Evolutionary conservation across 2,888 invertebrate genomes (phyloP).

Genomic region (Netelia inedita): DNA sequence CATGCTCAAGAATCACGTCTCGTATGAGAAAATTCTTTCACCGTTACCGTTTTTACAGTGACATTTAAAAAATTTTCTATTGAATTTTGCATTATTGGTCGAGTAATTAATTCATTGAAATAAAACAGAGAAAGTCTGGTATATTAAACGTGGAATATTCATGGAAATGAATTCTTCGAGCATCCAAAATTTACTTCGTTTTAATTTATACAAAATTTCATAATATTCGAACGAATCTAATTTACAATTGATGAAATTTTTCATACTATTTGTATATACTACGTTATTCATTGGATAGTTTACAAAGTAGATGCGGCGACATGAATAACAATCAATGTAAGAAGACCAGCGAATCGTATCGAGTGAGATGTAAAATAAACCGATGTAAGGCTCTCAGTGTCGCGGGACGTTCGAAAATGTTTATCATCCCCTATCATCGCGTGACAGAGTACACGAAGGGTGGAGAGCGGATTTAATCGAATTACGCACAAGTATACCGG

Average conservation of each 20-base stretch:
- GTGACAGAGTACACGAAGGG: slow-evolving; percentile 64
- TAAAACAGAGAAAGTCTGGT: too few species aligned
- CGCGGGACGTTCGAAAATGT: background rate
- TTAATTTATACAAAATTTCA: too few species aligned
- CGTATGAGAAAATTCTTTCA: slow-evolving; percentile 1
- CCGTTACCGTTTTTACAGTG: slow-evolving; percentile 15
- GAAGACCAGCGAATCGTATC: background rate
- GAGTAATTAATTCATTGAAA: background rate
- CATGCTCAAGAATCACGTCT: slow-evolving; percentile 53
- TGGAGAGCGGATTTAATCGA: slow-evolving; percentile 67
- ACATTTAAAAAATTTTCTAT: background rate
- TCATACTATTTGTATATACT: too few species aligned
- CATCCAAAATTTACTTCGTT: too few species aligned
- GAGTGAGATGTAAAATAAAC: slow-evolving; percentile 43
- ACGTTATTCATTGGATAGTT: background rate
- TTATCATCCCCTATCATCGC: slow-evolving; percentile 68
- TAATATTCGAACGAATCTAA: too few species aligned
- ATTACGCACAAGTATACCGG: slow-evolving; percentile 68
- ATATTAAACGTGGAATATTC: too few species aligned
- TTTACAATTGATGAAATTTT: too few species aligned
- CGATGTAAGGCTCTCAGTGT: background rate
- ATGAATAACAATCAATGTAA: background rate
- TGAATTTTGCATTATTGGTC: background rate
- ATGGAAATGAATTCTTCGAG: too few species aligned
- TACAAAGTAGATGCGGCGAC: too few species aligned